Evolutionary conservation across 1,140 invertebrate genomes (phyloP).

Genomic region (Dinothrombium tinctorium): DNA sequence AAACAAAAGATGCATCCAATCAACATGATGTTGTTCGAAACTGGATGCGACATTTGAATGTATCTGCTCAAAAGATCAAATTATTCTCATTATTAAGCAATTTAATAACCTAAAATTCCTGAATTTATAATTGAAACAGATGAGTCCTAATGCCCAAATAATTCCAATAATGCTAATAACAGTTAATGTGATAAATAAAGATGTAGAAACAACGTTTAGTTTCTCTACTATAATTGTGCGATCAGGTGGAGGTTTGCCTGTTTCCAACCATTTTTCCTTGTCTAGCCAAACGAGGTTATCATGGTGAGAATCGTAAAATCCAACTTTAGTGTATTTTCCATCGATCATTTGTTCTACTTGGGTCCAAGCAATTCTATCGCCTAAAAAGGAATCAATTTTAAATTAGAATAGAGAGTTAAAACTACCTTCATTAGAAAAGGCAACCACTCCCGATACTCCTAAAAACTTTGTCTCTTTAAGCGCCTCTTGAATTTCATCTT

Average conservation of each 20-base stretch:
- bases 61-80: constrained; percentile 36
- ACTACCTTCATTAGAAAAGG: constrained; percentile 9
- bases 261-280: constrained; percentile 48
- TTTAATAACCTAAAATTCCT: constrained; percentile 50
- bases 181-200: constrained; percentile 73
- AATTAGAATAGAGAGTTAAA: constrained; percentile 26
- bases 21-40: constrained; percentile 88
- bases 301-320: constrained; percentile 80
- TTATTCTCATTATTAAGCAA: not conserved
- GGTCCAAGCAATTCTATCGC: constrained; percentile 92
- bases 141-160: constrained; percentile 47
- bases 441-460: constrained; percentile 46
- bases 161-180: constrained; percentile 62
- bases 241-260: constrained; percentile 66
- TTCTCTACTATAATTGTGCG: constrained; percentile 63
- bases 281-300: constrained; percentile 85
- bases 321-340: constrained; percentile 80
- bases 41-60: constrained; percentile 83
- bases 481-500: constrained; percentile 93
- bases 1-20: constrained; percentile 81
- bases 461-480: constrained; percentile 63
- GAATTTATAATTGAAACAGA: constrained; percentile 73
- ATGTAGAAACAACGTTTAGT: constrained; percentile 55
- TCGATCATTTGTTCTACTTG: constrained; percentile 90
- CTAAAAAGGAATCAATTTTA: constrained; percentile 43